phyloP scores from a whole-genome alignment of 2,888 invertebrate species.

The Plebejus argus region DNA sequence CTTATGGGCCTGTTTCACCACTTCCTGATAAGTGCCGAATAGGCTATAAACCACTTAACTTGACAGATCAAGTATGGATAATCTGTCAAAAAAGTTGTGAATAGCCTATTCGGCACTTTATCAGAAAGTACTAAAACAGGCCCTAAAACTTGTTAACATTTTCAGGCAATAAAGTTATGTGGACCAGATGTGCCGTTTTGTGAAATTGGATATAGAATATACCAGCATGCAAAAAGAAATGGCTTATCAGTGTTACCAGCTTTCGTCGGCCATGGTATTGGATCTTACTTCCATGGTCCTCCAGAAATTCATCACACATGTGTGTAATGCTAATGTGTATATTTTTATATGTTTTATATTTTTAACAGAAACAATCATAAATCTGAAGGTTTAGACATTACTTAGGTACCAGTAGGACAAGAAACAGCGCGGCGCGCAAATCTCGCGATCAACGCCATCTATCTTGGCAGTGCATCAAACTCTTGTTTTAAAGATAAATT shows the following conservation, averaged over 20 bases:
- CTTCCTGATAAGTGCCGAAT: too few relatives aligned
- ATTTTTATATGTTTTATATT: too few relatives aligned
- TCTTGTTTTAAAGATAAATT: neutral
- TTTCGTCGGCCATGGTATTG: constrained; percentile 96
- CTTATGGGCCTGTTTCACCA: too few relatives aligned
- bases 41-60: too few relatives aligned
- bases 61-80: too few relatives aligned
- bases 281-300: constrained; percentile 94
- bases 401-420: neutral
- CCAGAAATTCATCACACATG: constrained; percentile 94
- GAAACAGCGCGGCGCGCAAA: neutral
- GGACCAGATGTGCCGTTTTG: constrained; percentile 81
- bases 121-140: too few relatives aligned
- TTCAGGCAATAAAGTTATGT: constrained; percentile 80
- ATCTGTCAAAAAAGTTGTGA: too few relatives aligned
- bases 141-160: neutral
- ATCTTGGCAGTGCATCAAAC: neutral
- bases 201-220: constrained; percentile 84
- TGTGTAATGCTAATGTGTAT: constrained; percentile 75
- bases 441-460: neutral
- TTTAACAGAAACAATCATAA: too few relatives aligned
- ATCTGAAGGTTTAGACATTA: too few relatives aligned
- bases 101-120: too few relatives aligned
- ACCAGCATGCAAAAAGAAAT: constrained; percentile 81
- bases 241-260: constrained; percentile 87